phyloP scores from a whole-genome alignment of 2,113 vertebrate genomes.

The Enhydra lutris region DNA sequence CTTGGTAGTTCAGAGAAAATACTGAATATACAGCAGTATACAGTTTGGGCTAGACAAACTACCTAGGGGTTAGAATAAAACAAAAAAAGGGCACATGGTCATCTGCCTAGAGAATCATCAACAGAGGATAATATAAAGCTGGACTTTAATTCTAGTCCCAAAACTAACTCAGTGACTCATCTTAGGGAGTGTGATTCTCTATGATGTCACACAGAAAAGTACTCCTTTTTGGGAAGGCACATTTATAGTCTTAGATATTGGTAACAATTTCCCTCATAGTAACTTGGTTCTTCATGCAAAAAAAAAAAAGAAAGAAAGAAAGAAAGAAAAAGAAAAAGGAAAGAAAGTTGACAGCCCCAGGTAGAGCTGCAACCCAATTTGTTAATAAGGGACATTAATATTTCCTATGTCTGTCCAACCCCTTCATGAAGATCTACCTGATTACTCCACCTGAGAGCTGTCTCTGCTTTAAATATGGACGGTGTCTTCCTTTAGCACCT shows the following conservation, averaged over 20 bases:
- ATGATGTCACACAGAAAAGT: background rate
- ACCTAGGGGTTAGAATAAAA: background rate
- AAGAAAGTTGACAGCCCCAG: background rate
- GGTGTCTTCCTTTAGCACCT: background rate
- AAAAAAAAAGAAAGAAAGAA: background rate
- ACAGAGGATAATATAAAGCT: slow-evolving; percentile 12
- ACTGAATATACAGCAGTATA: slow-evolving; percentile 10
- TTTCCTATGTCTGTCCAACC: background rate
- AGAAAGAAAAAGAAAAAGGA: background rate
- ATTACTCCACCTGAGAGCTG: background rate
- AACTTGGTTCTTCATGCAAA: background rate
- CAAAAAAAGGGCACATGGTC: background rate
- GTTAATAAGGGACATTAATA: background rate
- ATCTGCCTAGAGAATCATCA: background rate
- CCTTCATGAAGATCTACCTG: background rate
- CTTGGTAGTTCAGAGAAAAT: slow-evolving; percentile 54
- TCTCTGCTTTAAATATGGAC: background rate
- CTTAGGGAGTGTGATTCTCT: background rate
- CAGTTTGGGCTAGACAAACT: slow-evolving; percentile 19
- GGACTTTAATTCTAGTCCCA: background rate
- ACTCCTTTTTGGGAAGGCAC: background rate
- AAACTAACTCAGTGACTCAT: background rate
- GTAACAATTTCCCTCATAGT: background rate
- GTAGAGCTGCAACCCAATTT: background rate
- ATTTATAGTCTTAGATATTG: background rate